A percentile compares a stretch with the other conserved stretches of the same genome.
These are phyloP conservation scores for Sinocyclocheilus anophthalmus DNA, from an alignment of 2,113 vertebrate genomes.

Conservation along the genomic window DNA sequence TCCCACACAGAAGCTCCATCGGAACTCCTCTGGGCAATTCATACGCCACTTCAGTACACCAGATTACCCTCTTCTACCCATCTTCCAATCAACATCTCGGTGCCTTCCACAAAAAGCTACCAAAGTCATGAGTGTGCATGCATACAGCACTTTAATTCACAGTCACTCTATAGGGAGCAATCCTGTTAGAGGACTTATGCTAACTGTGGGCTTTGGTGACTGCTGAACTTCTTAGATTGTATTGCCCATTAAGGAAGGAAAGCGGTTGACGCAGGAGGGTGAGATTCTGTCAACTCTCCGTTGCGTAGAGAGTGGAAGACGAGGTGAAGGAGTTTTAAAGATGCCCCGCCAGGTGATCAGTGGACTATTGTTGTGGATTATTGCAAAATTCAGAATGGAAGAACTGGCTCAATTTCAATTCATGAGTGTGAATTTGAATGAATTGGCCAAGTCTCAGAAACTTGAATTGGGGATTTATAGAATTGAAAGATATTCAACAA, in stretches of 20 bases:
- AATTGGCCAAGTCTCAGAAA: not conserved
- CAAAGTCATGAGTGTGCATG: slow-evolving; percentile 45
- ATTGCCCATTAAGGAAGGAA: slow-evolving; percentile 23
- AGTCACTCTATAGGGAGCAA: slow-evolving; percentile 38
- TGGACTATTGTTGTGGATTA: not conserved
- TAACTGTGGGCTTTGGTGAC: slow-evolving; percentile 51
- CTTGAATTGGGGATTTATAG: not conserved
- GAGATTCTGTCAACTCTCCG: not conserved
- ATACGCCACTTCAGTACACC: slow-evolving; percentile 28
- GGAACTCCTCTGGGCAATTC: slow-evolving; percentile 26
- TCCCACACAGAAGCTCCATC: slow-evolving; percentile 14
- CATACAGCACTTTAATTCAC: slow-evolving; percentile 49
- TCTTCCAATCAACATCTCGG: slow-evolving; percentile 39
- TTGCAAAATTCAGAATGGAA: not conserved
- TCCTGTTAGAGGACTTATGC: slow-evolving; percentile 52
- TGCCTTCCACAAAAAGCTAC: slow-evolving; percentile 32
- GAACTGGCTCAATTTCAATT: not conserved
- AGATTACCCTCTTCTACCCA: slow-evolving; percentile 36
- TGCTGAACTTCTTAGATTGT: slow-evolving; percentile 24
- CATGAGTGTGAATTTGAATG: not conserved
- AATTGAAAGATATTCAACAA: not conserved
- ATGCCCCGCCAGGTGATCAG: not conserved
- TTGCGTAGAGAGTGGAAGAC: not conserved
- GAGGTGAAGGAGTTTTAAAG: not conserved
- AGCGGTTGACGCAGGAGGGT: slow-evolving; percentile 2